Conservation (phyloP, 1,140 invertebrate species). For the Heliothis virescens region DNA sequence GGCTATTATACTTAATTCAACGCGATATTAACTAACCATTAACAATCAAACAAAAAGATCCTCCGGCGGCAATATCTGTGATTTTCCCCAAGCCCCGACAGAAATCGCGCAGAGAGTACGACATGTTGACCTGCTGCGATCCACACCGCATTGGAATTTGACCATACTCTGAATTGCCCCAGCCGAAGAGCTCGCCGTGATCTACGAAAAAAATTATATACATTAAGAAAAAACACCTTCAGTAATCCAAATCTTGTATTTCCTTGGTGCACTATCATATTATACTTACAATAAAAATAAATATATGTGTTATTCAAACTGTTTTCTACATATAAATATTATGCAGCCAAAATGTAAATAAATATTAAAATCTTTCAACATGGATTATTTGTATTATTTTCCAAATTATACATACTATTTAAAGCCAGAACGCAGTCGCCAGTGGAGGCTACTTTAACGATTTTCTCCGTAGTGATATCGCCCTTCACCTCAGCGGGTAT, state of each 20-base stretch:
- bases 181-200: conserved; percentile 97
- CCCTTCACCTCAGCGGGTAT: conserved; percentile 90
- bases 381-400: too few species aligned
- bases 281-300: not conserved
- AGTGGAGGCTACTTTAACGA: conserved; percentile 92
- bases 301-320: not conserved
- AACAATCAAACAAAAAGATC: conserved; percentile 94
- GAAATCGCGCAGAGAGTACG: conserved; percentile 88
- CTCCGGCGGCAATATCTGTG: conserved; percentile 93
- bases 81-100: conserved; percentile 91
- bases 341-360: too few species aligned
- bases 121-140: conserved; percentile 89
- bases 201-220: conserved; percentile 86
- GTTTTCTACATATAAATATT: too few species aligned
- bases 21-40: conserved; percentile 88
- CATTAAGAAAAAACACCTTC: not conserved
- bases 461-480: conserved; percentile 93
- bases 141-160: conserved; percentile 89
- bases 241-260: too few species aligned
- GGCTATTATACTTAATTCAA: not conserved
- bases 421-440: conserved; percentile 96
- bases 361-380: too few species aligned
- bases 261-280: too few species aligned
- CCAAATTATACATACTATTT: conserved; percentile 88
- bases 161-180: conserved; percentile 98